These are phyloP conservation scores for Danaus chrysippus DNA, from an alignment of 2,888 invertebrate genomes.

Conservation along the genomic window DNA sequence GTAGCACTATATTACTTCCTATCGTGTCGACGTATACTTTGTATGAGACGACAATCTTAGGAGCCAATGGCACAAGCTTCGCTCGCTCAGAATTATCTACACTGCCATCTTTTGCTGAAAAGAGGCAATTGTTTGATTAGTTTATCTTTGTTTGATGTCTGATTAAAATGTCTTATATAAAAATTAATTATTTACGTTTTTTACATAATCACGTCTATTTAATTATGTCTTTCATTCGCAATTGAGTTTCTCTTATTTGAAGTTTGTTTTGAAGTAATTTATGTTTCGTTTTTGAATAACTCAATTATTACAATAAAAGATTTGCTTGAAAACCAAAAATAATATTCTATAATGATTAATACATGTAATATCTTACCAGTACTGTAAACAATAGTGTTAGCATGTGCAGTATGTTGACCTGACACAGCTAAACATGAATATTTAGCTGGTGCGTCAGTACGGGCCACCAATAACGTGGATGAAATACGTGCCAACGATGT, in stretches of 20 bases:
- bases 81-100: slow-evolving; percentile 56
- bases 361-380: slow-evolving; percentile 44
- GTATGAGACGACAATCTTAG: slow-evolving; percentile 76
- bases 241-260: no score
- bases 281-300: no score
- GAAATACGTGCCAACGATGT: slow-evolving; percentile 82
- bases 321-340: no score
- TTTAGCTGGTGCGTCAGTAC: slow-evolving; percentile 80
- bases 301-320: no score
- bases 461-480: slow-evolving; percentile 86
- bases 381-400: slow-evolving; percentile 78
- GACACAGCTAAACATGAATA: slow-evolving; percentile 88
- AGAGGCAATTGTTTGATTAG: slow-evolving; percentile 12
- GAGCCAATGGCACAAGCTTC: slow-evolving; percentile 65
- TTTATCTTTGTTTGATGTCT: background rate
- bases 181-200: no score
- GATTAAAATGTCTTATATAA: no score
- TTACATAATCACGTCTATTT: no score
- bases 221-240: no score
- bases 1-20: slow-evolving; percentile 82
- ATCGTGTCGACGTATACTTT: slow-evolving; percentile 78
- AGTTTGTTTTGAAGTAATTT: no score
- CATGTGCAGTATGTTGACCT: slow-evolving; percentile 78
- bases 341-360: no score
- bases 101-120: slow-evolving; percentile 48